A percentile compares a stretch with the other conserved stretches of the same genome.
Evolutionary conservation across 2,113 vertebrate genomes (phyloP).

Genomic region (Periophthalmodon schlosseri): DNA sequence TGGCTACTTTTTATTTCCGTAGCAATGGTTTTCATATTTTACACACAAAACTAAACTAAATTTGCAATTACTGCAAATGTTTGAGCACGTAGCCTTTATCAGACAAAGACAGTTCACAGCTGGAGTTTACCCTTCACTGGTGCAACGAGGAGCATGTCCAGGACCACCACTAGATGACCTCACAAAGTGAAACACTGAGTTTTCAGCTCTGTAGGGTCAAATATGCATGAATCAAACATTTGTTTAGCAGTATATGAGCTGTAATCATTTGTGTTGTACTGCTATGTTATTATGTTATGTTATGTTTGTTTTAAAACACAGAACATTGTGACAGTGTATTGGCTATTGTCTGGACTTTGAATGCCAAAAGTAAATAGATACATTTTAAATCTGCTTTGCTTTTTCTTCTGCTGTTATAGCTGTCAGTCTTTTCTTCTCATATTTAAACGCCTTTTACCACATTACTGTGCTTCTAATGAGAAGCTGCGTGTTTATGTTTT

Average conservation of each 20-base stretch:
- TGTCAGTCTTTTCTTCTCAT: slow-evolving; percentile 2
- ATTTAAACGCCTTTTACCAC: slow-evolving; percentile 11
- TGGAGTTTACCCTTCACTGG: too few relatives aligned
- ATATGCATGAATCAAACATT: too few relatives aligned
- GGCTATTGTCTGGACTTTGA: not conserved
- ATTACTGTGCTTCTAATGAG: slow-evolving; percentile 50
- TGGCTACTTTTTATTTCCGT: not conserved
- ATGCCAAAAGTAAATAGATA: not conserved
- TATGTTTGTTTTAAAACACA: not conserved
- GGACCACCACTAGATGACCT: too few relatives aligned
- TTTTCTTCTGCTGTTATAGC: not conserved
- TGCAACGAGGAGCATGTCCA: not conserved
- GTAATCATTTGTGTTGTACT: too few relatives aligned
- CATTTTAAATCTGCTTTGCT: not conserved
- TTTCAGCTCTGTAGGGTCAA: too few relatives aligned
- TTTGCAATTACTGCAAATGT: not conserved
- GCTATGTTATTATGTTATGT: not conserved
- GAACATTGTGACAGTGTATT: not conserved
- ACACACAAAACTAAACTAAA: not conserved
- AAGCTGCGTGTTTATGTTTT: slow-evolving; percentile 67
- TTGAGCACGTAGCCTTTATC: too few relatives aligned
- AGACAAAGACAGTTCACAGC: too few relatives aligned
- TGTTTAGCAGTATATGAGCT: too few relatives aligned
- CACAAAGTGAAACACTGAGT: too few relatives aligned
- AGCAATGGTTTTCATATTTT: not conserved